These are phyloP conservation scores for Hypocryptadius cinnamomeus DNA, from an alignment of 2,113 vertebrate genomes.

Conservation along the genomic window DNA sequence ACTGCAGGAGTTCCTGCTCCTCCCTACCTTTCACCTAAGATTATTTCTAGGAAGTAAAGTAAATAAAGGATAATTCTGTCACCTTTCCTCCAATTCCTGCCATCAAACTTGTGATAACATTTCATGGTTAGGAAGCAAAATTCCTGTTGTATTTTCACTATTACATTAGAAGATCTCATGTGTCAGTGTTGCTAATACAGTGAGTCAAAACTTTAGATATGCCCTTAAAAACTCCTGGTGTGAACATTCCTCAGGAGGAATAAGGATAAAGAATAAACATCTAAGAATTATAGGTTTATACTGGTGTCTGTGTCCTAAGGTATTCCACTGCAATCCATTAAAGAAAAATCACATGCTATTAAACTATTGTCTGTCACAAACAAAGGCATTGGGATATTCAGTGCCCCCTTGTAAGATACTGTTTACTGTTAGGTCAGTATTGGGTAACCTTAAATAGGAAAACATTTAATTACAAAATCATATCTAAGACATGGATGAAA, in stretches of 20 bases:
- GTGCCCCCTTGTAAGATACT: neutral
- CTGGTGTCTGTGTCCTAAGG: neutral
- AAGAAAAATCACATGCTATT: neutral
- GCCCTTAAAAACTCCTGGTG: neutral
- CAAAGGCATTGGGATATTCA: neutral
- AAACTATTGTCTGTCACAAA: neutral
- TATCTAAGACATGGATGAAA: accelerated
- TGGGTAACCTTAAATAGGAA: neutral
- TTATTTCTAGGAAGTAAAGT: neutral
- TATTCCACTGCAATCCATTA: neutral
- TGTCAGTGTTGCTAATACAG: neutral
- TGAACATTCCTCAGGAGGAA: neutral
- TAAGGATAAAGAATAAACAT: neutral
- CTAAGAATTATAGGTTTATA: neutral
- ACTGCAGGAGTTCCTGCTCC: neutral
- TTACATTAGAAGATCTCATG: neutral
- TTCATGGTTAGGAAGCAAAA: neutral
- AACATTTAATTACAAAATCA: accelerated
- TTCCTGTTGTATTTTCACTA: neutral
- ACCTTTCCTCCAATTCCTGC: neutral
- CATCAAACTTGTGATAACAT: neutral
- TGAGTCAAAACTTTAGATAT: neutral
- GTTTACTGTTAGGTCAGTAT: neutral
- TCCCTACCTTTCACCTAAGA: neutral
- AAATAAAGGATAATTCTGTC: neutral